These are phyloP conservation scores for Eremobia ochroleuca DNA, from an alignment of 2,888 invertebrate genomes.

Conservation along the genomic window DNA sequence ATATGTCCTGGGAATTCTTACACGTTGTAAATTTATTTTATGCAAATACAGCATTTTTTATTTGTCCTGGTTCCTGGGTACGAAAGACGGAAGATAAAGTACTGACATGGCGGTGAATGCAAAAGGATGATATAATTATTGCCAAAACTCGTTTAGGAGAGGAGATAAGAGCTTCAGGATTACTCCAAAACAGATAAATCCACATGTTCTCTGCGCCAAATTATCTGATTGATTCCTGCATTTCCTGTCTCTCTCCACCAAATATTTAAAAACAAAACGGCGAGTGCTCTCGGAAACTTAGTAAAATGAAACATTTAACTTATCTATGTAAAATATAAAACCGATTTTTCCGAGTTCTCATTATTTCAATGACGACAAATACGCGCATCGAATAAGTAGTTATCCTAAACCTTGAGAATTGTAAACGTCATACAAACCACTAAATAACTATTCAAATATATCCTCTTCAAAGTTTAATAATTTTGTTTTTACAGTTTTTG, in stretches of 20 bases:
- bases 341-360: slow-evolving; percentile 13
- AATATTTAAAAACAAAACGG: background rate
- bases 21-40: slow-evolving; percentile 8
- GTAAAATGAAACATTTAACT: slow-evolving; percentile 15
- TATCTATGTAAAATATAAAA: slow-evolving; percentile 6
- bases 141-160: background rate
- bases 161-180: background rate
- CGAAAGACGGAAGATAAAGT: background rate
- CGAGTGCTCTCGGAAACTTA: too few species aligned
- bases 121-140: background rate
- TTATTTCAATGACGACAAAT: slow-evolving; percentile 20
- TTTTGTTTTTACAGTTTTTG: slow-evolving; percentile 9
- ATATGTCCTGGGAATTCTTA: slow-evolving; percentile 1
- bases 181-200: background rate
- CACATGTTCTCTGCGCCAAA: background rate
- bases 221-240: background rate
- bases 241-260: background rate
- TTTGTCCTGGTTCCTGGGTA: slow-evolving; percentile 26
- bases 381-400: slow-evolving; percentile 31
- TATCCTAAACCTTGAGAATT: slow-evolving; percentile 29
- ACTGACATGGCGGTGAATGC: background rate
- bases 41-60: background rate
- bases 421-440: slow-evolving; percentile 19
- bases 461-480: slow-evolving; percentile 26
- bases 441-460: slow-evolving; percentile 22